A percentile compares a stretch with the other conserved stretches of the same genome.
phyloP scores from a whole-genome alignment of 2,797 vertebrate species.

The Macropus fuliginosus region DNA sequence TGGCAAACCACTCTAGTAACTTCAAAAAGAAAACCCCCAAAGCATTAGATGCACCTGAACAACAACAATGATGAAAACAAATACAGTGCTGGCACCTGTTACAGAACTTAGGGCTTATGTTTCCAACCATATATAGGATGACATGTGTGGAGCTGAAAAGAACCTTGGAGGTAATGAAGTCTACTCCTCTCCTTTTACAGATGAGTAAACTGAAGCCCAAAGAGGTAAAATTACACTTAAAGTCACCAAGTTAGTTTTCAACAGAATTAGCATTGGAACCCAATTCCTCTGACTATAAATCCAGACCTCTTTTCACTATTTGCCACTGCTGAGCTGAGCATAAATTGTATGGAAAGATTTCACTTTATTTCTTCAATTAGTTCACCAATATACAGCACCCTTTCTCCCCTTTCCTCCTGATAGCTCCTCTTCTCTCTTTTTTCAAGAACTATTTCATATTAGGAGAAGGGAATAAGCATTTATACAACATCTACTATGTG shows the following conservation, averaged over 20 bases:
- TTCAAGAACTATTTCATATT: neutral
- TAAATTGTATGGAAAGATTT: neutral
- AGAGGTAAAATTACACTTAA: neutral
- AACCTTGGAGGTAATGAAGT: neutral
- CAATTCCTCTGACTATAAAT: neutral
- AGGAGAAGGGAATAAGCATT: neutral
- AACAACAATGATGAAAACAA: neutral
- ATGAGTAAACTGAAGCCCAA: neutral
- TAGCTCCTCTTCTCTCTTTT: neutral
- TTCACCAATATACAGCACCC: neutral
- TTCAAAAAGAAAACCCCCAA: neutral
- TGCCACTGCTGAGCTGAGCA: neutral
- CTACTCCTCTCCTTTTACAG: neutral
- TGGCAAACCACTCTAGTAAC: neutral
- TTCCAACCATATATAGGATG: neutral
- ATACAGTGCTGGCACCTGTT: neutral
- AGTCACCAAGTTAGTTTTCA: neutral
- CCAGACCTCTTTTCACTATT: neutral
- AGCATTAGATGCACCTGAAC: neutral
- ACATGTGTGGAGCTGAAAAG: neutral
- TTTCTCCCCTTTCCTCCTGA: neutral
- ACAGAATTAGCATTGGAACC: neutral
- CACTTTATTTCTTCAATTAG: neutral
- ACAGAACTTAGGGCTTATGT: neutral
- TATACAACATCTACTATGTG: neutral